These are phyloP conservation scores for Gryllus longicercus DNA, from an alignment of 2,888 invertebrate genomes.

Conservation along the genomic window DNA sequence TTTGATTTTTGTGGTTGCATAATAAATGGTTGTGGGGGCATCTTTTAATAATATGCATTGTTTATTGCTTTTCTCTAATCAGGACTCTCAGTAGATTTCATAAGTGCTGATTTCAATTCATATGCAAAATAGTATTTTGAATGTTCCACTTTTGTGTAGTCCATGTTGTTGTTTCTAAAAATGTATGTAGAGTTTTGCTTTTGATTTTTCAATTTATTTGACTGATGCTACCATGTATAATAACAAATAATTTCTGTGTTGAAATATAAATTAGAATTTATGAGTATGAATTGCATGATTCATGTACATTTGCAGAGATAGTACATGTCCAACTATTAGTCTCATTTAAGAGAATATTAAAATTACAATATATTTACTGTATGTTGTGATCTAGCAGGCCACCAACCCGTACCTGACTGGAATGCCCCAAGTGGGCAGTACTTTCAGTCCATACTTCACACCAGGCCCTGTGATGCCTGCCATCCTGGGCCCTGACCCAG, in stretches of 20 bases:
- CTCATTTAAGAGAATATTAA: background rate
- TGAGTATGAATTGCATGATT: too few relatives aligned
- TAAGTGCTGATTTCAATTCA: background rate
- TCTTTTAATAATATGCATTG: background rate
- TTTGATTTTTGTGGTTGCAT: background rate
- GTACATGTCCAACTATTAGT: background rate
- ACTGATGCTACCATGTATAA: background rate
- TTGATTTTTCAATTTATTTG: background rate
- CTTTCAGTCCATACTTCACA: constrained; percentile 88
- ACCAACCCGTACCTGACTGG: constrained; percentile 90
- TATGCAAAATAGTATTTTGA: background rate
- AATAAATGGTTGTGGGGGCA: background rate
- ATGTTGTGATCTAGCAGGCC: constrained; percentile 57
- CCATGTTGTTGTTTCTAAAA: too few relatives aligned
- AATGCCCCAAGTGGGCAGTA: constrained; percentile 83
- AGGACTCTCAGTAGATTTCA: background rate
- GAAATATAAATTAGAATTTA: background rate
- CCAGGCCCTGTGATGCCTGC: constrained; percentile 80
- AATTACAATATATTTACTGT: background rate
- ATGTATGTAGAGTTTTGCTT: background rate
- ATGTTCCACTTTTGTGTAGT: background rate
- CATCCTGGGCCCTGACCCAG: constrained; percentile 83
- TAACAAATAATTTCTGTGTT: background rate
- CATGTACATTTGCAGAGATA: background rate
- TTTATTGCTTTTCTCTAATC: background rate